Base-by-base conservation (phyloP, 2,797 vertebrate species). In the Enteromius viviparus region DNA sequence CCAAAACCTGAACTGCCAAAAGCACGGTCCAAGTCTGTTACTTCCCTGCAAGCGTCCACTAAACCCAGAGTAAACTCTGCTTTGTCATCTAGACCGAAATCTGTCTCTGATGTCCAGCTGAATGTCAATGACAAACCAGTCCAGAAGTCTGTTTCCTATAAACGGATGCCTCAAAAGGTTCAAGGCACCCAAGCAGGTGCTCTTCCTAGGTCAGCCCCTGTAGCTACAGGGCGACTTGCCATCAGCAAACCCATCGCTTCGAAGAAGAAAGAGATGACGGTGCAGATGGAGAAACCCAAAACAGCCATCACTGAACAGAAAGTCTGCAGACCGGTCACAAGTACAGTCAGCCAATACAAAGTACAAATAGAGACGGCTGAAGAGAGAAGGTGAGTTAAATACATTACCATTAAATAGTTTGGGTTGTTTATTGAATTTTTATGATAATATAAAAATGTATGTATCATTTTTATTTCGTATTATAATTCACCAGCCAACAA, bases 311-410 rank as follows among this genome's bases (percentile, higher is more conserved):
- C 19, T 37, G 89, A 91, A 47, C 90, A 78, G 81, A 92, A 87
- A 85, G 89, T 86, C 60, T 86, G 49, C 68, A 93, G 90, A 77
- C 91, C 92, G 72, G 85, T 76, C 86, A 86, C 91, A 4, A 84
- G 49, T 84, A 71, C 80, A 51, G 29, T 91, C 75, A 94, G 93
- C 76, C 93, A 94, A 76, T 94, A 94, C 88, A 91, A 91, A 84
- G 49, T 88, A 6, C 81, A 45, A 4, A 90, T 84, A 83, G 95
- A 96, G 81, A 92, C 95, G 0, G 86, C 90, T 5, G 95, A 96
- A 86, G 94, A 96, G 62, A 94, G 93, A 89, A 95, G 93, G 98
- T 99, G 90, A 81, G 70, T 71, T 29, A 6, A 45, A 21, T n/a
- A 55, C 32, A 76, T 29, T 77, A 32, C 23, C n/a, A 62, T 76